These are phyloP conservation scores for Thecocarcelia acutangulata DNA, from an alignment of 2,888 invertebrate species.

Conservation along the genomic window DNA sequence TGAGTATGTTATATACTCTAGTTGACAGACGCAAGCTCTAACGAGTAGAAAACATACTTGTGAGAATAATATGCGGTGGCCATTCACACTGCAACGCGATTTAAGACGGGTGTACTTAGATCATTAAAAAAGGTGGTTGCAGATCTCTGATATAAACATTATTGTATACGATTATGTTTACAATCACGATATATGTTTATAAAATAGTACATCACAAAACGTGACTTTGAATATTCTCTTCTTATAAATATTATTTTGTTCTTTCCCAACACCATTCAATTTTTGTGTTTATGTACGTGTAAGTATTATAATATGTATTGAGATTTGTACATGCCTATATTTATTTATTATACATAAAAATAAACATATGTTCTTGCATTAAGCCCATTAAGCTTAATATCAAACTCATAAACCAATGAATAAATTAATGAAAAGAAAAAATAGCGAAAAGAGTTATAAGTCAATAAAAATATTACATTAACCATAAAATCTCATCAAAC, in stretches of 20 bases:
- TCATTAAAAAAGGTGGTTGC: too few relatives aligned
- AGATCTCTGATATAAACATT: too few relatives aligned
- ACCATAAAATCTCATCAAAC: conserved; percentile 60
- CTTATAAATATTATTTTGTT: background rate
- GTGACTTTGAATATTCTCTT: conserved; percentile 46
- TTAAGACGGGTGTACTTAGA: too few relatives aligned
- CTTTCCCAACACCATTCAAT: too few relatives aligned
- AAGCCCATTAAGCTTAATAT: background rate
- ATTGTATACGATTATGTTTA: too few relatives aligned
- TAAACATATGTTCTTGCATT: background rate
- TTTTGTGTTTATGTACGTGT: background rate
- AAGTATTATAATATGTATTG: too few relatives aligned
- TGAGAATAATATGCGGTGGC: too few relatives aligned
- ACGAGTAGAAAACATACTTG: too few relatives aligned
- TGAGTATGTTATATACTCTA: too few relatives aligned
- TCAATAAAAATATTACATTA: conserved; percentile 62
- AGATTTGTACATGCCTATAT: background rate
- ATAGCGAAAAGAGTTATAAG: conserved; percentile 46
- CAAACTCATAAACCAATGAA: conserved; percentile 25
- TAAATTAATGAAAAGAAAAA: conserved; percentile 2
- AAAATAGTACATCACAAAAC: background rate
- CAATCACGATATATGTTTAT: background rate
- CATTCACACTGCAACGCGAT: too few relatives aligned
- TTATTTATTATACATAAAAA: background rate
- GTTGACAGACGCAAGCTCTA: too few relatives aligned